Evolutionary conservation across 2,113 vertebrate genomes (phyloP), one percentile per base, ranked within the genome.

Genomic region (Cheirogaleus medius): DNA sequence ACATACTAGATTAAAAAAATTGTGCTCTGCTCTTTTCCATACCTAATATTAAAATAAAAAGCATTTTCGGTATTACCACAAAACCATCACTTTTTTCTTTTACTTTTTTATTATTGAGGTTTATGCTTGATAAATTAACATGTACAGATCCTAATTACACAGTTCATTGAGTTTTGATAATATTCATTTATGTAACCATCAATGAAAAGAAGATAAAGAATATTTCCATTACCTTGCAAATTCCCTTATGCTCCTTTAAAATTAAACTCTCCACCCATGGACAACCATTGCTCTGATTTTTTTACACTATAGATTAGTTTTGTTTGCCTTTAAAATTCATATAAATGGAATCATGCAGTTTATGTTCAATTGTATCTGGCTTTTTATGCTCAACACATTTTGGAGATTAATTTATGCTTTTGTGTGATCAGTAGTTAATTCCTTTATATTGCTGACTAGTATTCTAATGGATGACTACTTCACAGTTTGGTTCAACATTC

Each of bases 191-290:
- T 42, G 20, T 89, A 96, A 74, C 42, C 32, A 76, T 47, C 58
- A 92, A 74, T 37, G 56, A 64, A 81, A 92, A 58, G 69, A 95
- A 94, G n/a, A 81, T 74, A 88, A 88, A 71, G 63, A 37, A 74
- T 10, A 74, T 74, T 76, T 54, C 11, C 15, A 76, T 85, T 84
- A 83, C 39, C 13, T 94, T 84, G 52, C 74, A 92, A 86, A 12
- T 76, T 89, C 25, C 78, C 49, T 66, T 63, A 58, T 74, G 73
- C 1, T 18, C n/a, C 52, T 86, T 63, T 89, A 91, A 94, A 88
- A 81, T 81, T 42, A 74, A 73, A 58, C 68, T 68, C 17, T 21
- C 32, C 17, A 71, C 17, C 34, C 44, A 74, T 0, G 8, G 20
- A 23, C 14, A 80, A 73, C 56, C 34, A 58, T 58, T 88, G 17